A percentile compares a stretch with the other conserved stretches of the same genome.
phyloP scores from a whole-genome alignment of 2,797 vertebrate genomes.

The Spinibarbus caldwelli region DNA sequence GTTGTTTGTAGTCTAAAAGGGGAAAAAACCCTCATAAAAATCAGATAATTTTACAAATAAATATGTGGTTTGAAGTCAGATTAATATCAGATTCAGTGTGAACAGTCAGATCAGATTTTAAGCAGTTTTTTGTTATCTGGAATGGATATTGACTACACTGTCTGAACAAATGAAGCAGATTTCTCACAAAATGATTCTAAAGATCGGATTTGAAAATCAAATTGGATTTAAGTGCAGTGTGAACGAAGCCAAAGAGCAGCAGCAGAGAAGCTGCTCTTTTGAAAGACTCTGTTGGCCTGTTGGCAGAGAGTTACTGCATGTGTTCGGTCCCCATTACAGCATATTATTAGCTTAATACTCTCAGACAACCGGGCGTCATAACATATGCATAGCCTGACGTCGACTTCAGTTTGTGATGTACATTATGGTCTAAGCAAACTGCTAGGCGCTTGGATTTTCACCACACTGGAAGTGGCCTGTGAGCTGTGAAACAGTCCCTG shows the following conservation, averaged over 20 bases:
- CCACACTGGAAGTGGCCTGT: conserved; percentile 40
- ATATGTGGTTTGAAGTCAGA: background rate
- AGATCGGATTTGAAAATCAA: background rate
- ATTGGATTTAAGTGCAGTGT: conserved; percentile 21
- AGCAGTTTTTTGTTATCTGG: too few species aligned
- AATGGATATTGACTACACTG: background rate
- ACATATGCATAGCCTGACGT: conserved; percentile 44
- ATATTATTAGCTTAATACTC: conserved; percentile 50
- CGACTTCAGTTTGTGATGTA: conserved; percentile 30
- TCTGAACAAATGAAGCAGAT: background rate
- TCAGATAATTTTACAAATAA: background rate
- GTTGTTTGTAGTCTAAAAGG: background rate
- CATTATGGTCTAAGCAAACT: conserved; percentile 28
- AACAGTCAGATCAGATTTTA: background rate
- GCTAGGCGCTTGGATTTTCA: conserved; percentile 21
- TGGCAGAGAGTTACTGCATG: conserved; percentile 19
- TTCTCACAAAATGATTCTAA: background rate
- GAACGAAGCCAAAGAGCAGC: conserved; percentile 37
- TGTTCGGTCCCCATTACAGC: conserved; percentile 44
- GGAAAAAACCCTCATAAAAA: background rate
- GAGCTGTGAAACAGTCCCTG: conserved; percentile 38
- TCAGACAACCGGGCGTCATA: conserved; percentile 19
- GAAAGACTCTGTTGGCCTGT: conserved; percentile 6
- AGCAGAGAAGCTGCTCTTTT: conserved; percentile 12
- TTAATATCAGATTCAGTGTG: background rate